Conservation (phyloP, 2,888 invertebrate species). For the Gnatocerus cornutus region DNA sequence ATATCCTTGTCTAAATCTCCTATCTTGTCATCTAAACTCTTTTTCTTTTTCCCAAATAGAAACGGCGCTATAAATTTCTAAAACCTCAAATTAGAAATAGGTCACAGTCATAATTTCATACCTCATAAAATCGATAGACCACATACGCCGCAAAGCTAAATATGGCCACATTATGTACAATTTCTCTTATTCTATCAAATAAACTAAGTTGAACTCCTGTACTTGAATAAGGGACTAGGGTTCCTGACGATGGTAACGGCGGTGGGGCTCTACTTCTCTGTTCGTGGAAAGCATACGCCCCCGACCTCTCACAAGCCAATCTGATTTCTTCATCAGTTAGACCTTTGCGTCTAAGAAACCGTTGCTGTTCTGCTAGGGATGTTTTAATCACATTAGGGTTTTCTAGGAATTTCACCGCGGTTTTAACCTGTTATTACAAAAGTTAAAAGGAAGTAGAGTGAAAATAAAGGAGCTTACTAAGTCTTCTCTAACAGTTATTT, state of each 20-base stretch:
- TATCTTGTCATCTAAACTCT: constrained; percentile 79
- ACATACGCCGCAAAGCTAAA: constrained; percentile 86
- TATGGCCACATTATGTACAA: constrained; percentile 82
- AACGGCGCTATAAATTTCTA: constrained; percentile 79
- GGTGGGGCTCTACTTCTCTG: constrained; percentile 59
- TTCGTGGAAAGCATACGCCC: constrained; percentile 67
- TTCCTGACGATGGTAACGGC: constrained; percentile 43
- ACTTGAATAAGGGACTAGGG: neutral
- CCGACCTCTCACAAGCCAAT: constrained; percentile 81
- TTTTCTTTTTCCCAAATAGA: constrained; percentile 80
- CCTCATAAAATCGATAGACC: constrained; percentile 88
- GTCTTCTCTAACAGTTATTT: constrained; percentile 51
- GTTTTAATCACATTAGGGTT: constrained; percentile 89
- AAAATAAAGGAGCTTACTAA: constrained; percentile 52
- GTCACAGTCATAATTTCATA: constrained; percentile 61
- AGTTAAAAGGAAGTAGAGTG: neutral
- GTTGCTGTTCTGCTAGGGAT: constrained; percentile 84
- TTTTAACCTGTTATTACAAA: constrained; percentile 78
- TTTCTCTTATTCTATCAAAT: constrained; percentile 77
- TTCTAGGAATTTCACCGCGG: constrained; percentile 89
- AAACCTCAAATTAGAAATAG: constrained; percentile 1
- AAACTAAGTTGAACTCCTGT: constrained; percentile 66
- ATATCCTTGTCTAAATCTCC: constrained; percentile 80
- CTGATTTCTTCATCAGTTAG: constrained; percentile 84
- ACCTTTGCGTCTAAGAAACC: constrained; percentile 85